Conservation (phyloP, 2,113 vertebrate genomes). For the Enhydra lutris region DNA sequence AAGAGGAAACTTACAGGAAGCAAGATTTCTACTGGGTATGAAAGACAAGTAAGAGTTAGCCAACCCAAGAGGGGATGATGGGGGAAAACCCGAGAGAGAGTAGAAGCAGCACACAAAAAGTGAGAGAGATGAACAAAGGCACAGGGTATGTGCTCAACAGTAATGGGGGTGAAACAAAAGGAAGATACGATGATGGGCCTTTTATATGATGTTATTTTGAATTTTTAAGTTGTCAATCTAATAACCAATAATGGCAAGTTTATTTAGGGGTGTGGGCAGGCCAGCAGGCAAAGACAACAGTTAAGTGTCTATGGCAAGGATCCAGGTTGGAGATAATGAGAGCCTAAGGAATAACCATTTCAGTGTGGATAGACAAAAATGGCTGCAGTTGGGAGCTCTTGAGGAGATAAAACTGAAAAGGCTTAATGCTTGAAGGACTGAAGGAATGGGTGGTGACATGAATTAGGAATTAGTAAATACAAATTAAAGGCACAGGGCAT, state of each 20-base stretch:
- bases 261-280: not conserved
- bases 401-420: not conserved
- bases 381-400: not conserved
- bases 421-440: not conserved
- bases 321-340: not conserved
- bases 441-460: not conserved
- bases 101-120: not conserved
- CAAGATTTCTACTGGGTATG: not conserved
- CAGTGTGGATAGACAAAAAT: not conserved
- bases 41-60: not conserved
- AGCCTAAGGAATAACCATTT: not conserved
- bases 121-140: not conserved
- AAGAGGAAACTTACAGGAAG: not conserved
- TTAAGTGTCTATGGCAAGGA: not conserved
- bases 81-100: not conserved
- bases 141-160: not conserved
- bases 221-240: not conserved
- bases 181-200: not conserved
- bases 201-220: not conserved
- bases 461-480: not conserved
- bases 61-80: not conserved
- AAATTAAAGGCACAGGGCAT: not conserved
- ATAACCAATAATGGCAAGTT: not conserved
- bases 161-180: not conserved
- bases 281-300: not conserved